Base-by-base conservation (phyloP, 2,888 invertebrate genomes). In the Teleogryllus oceanicus region DNA sequence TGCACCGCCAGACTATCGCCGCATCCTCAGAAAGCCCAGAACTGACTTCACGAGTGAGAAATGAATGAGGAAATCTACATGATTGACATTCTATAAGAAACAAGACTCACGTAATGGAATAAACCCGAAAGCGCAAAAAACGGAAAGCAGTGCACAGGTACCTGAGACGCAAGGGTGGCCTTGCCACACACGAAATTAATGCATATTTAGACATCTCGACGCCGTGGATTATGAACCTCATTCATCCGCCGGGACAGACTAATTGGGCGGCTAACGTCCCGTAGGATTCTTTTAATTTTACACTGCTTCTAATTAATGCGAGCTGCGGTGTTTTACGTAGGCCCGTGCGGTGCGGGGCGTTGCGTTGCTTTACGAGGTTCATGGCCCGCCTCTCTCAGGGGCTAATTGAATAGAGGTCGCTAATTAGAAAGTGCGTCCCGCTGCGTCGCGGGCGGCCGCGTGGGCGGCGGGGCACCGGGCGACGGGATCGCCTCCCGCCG, bases 371-470 rank as follows among this genome's bases (percentile, higher is more conserved):
- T 24, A 76, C 24, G 21, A 76, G 50, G 75, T 76, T 76, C 79
- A 62, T 76, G 76, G 49, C 79, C 76, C 49, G 76, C 76, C 79
- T 51, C 76, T 79, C 76, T 79, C 76, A 49, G 76, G 74, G 76
- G 76, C 79, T 79, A 79, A 79, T 79, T 79, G 79, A 79, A 79
- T 79, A 79, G 79, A 49, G 62, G 21, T 49, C 51, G 76, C 76
- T 79, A 79, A 79, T 79, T 79, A 79, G 79, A 79, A 79, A 79
- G 74, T 21, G 79, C 77, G 24, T 74, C 79, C 79, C 77, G 79
- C 79, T 79, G 79, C 13, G 79, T 18, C 50, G 49, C 49, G n/a
- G 77, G 77, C 20, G 49, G 49, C 62, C 21, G 49, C 11, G 18
- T 13, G 62, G 62, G n/a, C 62, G 62, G 62, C 62, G n/a, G 13